A percentile compares a stretch with the other conserved stretches of the same genome.
phyloP scores from a whole-genome alignment of 2,797 vertebrate genomes.

The Urophycis tenuis region DNA sequence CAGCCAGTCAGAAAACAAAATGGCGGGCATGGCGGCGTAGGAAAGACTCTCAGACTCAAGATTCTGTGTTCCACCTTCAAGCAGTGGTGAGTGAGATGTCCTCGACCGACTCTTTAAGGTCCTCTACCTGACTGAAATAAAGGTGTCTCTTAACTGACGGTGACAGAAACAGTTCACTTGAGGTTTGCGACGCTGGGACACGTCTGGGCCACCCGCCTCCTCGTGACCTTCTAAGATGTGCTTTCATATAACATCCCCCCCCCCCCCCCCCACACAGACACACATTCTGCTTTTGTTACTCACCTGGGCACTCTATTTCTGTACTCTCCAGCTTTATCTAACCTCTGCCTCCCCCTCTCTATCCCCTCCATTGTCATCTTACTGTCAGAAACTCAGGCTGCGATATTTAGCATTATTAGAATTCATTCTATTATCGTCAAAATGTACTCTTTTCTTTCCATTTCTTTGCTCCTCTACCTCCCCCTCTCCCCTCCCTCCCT shows the following conservation, averaged over 20 bases:
- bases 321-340: not conserved
- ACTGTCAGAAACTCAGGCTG: too few species aligned
- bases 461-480: too few species aligned
- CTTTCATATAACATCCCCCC: not conserved
- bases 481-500: not conserved
- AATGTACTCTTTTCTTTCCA: too few species aligned
- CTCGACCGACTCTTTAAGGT: not conserved
- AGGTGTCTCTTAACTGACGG: not conserved
- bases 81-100: not conserved
- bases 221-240: constrained; percentile 19
- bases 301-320: not conserved
- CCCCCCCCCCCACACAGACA: not conserved
- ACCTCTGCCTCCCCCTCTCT: not conserved
- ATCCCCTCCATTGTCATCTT: not conserved
- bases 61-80: not conserved
- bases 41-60: too few species aligned
- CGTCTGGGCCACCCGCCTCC: not conserved
- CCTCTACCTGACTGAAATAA: not conserved
- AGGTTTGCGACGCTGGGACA: not conserved
- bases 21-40: not conserved
- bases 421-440: too few species aligned
- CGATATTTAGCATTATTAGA: too few species aligned
- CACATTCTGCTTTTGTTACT: constrained; percentile 13
- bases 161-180: not conserved
- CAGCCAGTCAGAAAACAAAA: constrained; percentile 16